Conservation (phyloP, 2,113 vertebrate genomes). For the Axis porcinus region DNA sequence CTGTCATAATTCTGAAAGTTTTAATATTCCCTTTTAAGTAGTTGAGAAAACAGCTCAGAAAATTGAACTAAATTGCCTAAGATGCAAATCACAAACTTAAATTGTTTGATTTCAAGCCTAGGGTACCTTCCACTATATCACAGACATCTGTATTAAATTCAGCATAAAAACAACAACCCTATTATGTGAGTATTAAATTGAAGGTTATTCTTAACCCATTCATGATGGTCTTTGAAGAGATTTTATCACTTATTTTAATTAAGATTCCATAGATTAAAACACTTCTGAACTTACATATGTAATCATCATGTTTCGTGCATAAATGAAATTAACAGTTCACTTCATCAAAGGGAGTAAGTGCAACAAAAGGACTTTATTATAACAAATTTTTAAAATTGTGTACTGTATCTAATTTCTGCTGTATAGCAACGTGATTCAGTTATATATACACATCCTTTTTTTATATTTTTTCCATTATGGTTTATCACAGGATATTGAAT, state of each 20-base stretch:
- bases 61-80: not conserved
- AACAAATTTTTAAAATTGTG: not conserved
- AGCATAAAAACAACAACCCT: not conserved
- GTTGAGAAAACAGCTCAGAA: not conserved
- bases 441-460: not conserved
- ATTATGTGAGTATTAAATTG: not conserved
- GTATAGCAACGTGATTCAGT: not conserved
- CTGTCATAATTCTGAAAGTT: not conserved
- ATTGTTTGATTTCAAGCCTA: not conserved
- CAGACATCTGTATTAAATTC: not conserved
- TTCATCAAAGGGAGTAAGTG: not conserved
- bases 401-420: not conserved
- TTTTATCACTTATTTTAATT: not conserved
- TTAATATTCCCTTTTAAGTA: not conserved
- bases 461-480: not conserved
- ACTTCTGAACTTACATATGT: not conserved
- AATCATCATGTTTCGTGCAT: not conserved
- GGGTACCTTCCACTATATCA: not conserved
- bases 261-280: not conserved
- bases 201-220: not conserved
- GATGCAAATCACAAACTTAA: not conserved
- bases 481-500: not conserved
- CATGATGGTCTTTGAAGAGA: not conserved
- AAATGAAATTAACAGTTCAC: not conserved
- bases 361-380: not conserved